Percentiles rank a stretch among this genome's conserved stretches.
Conservation (phyloP, 2,888 invertebrate species). For the Cerastoderma edule region DNA sequence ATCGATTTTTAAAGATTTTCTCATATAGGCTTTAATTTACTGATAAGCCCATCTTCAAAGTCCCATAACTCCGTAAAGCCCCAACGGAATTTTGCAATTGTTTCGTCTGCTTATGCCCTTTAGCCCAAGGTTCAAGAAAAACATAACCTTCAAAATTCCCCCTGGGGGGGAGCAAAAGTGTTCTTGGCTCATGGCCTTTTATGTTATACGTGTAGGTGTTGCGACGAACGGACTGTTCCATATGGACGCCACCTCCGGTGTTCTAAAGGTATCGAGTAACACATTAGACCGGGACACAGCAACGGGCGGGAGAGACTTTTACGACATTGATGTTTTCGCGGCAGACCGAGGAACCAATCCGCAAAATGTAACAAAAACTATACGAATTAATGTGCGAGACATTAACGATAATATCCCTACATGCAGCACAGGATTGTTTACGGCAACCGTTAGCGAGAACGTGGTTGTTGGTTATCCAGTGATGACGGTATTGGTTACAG, state of each 20-base stretch:
- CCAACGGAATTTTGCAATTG: neutral
- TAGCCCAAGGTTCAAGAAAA: neutral
- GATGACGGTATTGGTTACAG: conserved; percentile 51
- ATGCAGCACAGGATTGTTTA: conserved; percentile 56
- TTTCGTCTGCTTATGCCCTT: neutral
- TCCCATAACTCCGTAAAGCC: neutral
- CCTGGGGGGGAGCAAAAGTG: neutral
- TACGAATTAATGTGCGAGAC: conserved; percentile 62
- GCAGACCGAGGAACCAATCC: conserved; percentile 69
- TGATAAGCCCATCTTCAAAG: neutral
- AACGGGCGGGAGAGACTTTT: conserved; percentile 65
- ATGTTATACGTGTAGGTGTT: conserved; percentile 53
- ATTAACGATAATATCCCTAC: conserved; percentile 69
- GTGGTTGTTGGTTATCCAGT: conserved; percentile 38
- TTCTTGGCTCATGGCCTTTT: neutral
- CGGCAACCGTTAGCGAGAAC: conserved; percentile 64
- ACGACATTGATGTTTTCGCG: conserved; percentile 67
- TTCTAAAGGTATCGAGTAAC: conserved; percentile 47
- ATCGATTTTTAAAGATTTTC: too few relatives aligned
- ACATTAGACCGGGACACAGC: conserved; percentile 63
- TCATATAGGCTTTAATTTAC: too few relatives aligned
- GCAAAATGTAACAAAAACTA: conserved; percentile 58
- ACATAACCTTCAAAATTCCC: neutral
- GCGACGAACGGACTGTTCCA: conserved; percentile 63
- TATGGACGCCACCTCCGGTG: conserved; percentile 65